A percentile compares a stretch with the other conserved stretches of the same genome.
Evolutionary conservation across 2,797 vertebrate species (phyloP).

Genomic region (Cuculus canorus): DNA sequence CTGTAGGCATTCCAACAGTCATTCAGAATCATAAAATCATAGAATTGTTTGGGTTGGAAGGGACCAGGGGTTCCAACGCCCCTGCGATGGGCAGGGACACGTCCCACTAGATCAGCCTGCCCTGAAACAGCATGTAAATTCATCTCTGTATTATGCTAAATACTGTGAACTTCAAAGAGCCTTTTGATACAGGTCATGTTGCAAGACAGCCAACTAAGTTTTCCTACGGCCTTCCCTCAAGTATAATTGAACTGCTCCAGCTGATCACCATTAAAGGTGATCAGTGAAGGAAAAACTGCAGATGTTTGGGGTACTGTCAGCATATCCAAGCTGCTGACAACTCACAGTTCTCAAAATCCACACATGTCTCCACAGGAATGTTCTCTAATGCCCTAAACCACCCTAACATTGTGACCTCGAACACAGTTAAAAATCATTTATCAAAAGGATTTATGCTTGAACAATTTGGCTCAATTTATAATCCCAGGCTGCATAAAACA

Average conservation of each 20-base stretch:
- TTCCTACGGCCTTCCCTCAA: neutral
- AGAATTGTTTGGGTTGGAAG: too few species aligned
- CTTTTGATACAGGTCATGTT: neutral
- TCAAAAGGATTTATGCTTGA: slow-evolving; percentile 32
- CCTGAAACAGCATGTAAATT: neutral
- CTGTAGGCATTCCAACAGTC: neutral
- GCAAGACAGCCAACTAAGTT: neutral
- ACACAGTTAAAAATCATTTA: neutral
- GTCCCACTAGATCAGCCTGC: too few species aligned
- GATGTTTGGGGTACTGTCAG: neutral
- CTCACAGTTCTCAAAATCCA: neutral
- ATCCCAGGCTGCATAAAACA: too few species aligned
- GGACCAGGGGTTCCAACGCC: too few species aligned
- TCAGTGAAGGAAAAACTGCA: neutral
- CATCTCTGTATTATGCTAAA: neutral
- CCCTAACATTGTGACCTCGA: neutral
- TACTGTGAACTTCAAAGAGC: neutral
- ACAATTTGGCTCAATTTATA: slow-evolving; percentile 15
- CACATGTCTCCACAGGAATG: neutral
- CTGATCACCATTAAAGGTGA: neutral
- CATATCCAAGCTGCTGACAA: neutral
- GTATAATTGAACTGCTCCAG: neutral
- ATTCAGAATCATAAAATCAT: neutral
- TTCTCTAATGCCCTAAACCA: neutral
- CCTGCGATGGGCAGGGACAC: too few species aligned